Conservation (phyloP, 2,797 vertebrate species). For the Cetoscarus ocellatus region DNA sequence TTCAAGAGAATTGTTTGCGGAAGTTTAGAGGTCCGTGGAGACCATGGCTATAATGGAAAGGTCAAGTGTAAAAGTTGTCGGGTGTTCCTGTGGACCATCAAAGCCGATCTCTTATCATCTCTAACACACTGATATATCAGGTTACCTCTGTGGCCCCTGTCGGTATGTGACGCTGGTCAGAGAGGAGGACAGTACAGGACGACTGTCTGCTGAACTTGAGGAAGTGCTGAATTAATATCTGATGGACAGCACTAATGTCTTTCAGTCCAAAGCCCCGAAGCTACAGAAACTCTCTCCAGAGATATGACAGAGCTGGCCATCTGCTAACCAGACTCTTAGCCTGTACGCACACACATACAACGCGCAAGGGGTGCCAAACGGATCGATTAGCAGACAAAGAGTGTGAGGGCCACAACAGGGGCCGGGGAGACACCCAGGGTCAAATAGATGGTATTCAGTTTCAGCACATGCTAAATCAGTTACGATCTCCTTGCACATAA, state of each 20-base stretch:
- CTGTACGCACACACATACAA: conserved; percentile 43
- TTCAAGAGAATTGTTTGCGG: conserved; percentile 62
- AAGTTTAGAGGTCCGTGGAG: conserved; percentile 63
- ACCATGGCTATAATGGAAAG: conserved; percentile 64
- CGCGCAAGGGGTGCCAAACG: conserved; percentile 81
- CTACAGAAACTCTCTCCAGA: conserved; percentile 79
- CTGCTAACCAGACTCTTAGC: conserved; percentile 82
- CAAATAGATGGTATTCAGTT: conserved; percentile 85
- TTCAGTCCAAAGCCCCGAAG: conserved; percentile 78
- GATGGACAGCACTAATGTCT: conserved; percentile 84
- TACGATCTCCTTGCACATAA: conserved; percentile 78
- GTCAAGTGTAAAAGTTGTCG: conserved; percentile 78
- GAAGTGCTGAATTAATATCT: conserved; percentile 82
- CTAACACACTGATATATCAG: conserved; percentile 63
- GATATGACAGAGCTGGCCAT: conserved; percentile 79
- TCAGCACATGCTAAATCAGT: conserved; percentile 89
- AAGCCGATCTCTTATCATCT: conserved; percentile 77
- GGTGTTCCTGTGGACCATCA: conserved; percentile 68
- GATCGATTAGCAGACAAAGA: conserved; percentile 89
- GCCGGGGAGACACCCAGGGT: conserved; percentile 79
- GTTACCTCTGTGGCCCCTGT: conserved; percentile 67
- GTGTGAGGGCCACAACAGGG: conserved; percentile 80
- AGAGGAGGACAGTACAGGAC: conserved; percentile 61
- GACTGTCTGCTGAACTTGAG: conserved; percentile 69
- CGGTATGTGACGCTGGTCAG: conserved; percentile 57